A percentile compares a stretch with the other conserved stretches of the same genome.
Evolutionary conservation across 2,888 invertebrate species (phyloP).

Genomic region (Notodonta ziczac): DNA sequence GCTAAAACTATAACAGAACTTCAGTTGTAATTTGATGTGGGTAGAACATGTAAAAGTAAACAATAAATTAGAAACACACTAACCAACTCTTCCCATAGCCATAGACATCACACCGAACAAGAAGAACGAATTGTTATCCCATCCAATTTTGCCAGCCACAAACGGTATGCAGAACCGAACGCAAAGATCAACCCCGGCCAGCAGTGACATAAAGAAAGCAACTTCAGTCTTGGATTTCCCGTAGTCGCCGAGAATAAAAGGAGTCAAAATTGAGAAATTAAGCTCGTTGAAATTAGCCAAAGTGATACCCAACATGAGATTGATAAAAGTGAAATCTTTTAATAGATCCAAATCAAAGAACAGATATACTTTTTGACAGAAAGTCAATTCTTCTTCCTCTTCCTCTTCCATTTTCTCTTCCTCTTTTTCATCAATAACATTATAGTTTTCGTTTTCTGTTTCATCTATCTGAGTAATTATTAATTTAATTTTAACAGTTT

Average conservation of each 20-base stretch:
- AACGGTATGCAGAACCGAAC: slow-evolving; percentile 88
- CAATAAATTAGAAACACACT: slow-evolving; percentile 27
- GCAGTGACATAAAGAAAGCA: slow-evolving; percentile 88
- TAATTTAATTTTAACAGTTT: slow-evolving; percentile 60
- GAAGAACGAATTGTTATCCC: slow-evolving; percentile 89
- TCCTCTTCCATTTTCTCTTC: slow-evolving; percentile 37
- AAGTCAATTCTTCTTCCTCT: slow-evolving; percentile 62
- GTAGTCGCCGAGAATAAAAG: slow-evolving; percentile 89
- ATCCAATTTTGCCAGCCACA: slow-evolving; percentile 87
- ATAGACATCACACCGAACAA: slow-evolving; percentile 87
- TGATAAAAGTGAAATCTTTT: slow-evolving; percentile 88
- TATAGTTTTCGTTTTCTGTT: slow-evolving; percentile 64
- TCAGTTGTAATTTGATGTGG: too few species aligned
- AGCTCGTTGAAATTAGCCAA: slow-evolving; percentile 89
- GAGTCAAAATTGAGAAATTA: slow-evolving; percentile 89
- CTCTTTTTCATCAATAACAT: slow-evolving; percentile 54
- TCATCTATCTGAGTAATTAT: slow-evolving; percentile 56
- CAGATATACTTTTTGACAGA: slow-evolving; percentile 83
- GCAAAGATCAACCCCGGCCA: slow-evolving; percentile 87
- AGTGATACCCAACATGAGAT: slow-evolving; percentile 88
- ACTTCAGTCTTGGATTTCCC: slow-evolving; percentile 85
- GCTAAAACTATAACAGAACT: slow-evolving; percentile 82
- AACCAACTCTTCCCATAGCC: slow-evolving; percentile 87
- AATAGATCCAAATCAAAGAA: slow-evolving; percentile 90
- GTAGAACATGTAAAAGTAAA: too few species aligned